These are phyloP conservation scores for Venturia canescens DNA, from an alignment of 1,140 invertebrate species.

Conservation along the genomic window DNA sequence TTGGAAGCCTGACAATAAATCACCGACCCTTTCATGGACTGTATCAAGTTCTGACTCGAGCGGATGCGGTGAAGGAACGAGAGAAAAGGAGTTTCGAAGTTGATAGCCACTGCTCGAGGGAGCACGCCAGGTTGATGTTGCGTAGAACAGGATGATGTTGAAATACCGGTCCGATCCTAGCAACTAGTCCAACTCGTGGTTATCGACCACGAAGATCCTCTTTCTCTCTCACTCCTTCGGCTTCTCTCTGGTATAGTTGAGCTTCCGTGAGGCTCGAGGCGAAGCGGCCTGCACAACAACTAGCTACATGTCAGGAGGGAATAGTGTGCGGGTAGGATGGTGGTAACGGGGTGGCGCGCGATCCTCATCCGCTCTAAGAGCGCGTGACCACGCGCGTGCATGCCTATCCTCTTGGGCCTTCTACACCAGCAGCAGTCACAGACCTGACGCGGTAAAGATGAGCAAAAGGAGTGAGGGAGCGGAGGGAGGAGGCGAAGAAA, in stretches of 20 bases:
- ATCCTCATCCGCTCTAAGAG: slow-evolving; percentile 20
- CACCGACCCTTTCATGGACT: not conserved
- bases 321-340: slow-evolving; percentile 1
- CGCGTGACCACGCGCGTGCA: slow-evolving; percentile 50
- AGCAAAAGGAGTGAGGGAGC: slow-evolving; percentile 27
- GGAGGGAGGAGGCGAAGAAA: slow-evolving; percentile 4
- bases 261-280: slow-evolving; percentile 44
- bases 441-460: slow-evolving; percentile 25
- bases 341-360: slow-evolving; percentile 25
- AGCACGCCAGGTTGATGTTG: slow-evolving; percentile 36
- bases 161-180: slow-evolving; percentile 71
- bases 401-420: slow-evolving; percentile 50
- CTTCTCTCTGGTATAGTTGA: slow-evolving; percentile 1
- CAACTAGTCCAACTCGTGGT: slow-evolving; percentile 63
- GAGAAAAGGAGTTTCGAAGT: not conserved
- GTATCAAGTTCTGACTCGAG: not conserved
- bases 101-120: slow-evolving; percentile 24
- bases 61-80: not conserved
- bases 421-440: slow-evolving; percentile 42
- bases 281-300: slow-evolving; percentile 12
- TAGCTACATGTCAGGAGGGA: not conserved
- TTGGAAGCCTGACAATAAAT: not conserved
- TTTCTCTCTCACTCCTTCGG: not conserved
- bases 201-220: slow-evolving; percentile 49
- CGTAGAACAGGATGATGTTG: slow-evolving; percentile 60